Conservation (phyloP, 2,113 vertebrate genomes). For the Notothenia coriiceps region DNA sequence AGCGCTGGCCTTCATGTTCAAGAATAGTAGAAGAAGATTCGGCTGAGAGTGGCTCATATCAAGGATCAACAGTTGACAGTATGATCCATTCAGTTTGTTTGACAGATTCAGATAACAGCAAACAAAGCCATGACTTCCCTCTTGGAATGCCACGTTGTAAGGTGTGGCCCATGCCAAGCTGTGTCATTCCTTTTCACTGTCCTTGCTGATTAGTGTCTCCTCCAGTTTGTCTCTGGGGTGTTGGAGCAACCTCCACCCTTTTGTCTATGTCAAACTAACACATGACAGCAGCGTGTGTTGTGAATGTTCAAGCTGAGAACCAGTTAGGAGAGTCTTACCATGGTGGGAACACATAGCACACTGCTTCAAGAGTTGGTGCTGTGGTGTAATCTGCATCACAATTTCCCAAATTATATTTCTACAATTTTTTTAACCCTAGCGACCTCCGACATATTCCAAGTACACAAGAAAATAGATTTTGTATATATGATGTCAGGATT, state of each 20-base stretch:
- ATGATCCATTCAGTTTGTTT: not conserved
- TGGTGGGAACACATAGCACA: not conserved
- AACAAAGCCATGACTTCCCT: not conserved
- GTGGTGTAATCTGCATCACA: not conserved
- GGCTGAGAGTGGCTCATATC: too few relatives aligned
- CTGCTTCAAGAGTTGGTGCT: not conserved
- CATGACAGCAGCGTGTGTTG: not conserved
- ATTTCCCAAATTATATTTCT: not conserved
- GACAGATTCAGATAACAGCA: not conserved
- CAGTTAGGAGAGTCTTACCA: constrained; percentile 3
- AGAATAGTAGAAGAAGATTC: not conserved
- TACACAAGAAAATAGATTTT: not conserved
- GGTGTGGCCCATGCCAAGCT: constrained; percentile 22
- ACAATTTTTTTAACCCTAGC: not conserved
- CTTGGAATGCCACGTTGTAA: not conserved
- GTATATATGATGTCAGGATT: not conserved
- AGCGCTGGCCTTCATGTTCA: not conserved
- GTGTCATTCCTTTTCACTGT: constrained; percentile 1
- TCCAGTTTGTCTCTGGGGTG: not conserved
- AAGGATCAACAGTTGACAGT: not conserved
- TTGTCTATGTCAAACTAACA: not conserved
- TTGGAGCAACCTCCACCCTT: constrained; percentile 12
- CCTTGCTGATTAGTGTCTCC: not conserved
- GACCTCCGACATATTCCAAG: not conserved
- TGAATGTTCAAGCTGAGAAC: constrained; percentile 38